phyloP scores from a whole-genome alignment of 2,888 invertebrate species.

The Agonopterix heracliana region DNA sequence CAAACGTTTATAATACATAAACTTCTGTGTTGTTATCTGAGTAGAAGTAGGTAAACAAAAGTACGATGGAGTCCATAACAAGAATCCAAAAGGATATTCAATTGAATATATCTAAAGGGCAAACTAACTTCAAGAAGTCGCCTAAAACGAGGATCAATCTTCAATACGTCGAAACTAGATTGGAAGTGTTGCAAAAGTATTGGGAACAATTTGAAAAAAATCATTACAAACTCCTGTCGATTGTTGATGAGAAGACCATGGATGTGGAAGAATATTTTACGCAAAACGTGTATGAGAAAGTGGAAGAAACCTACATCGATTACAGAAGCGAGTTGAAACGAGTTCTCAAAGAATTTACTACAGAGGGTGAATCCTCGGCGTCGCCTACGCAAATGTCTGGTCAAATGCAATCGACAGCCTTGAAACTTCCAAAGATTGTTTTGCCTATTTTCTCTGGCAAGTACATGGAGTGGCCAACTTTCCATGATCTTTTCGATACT shows the following conservation, averaged over 20 bases:
- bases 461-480: conserved; percentile 18
- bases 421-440: conserved; percentile 6
- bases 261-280: not conserved
- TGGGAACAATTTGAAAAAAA: not conserved
- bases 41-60: too few relatives aligned
- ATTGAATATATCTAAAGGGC: not conserved
- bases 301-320: not conserved
- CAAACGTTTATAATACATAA: too few relatives aligned
- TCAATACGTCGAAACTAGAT: not conserved
- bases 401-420: not conserved
- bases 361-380: not conserved
- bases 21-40: too few relatives aligned
- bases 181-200: not conserved
- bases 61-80: not conserved
- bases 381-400: not conserved
- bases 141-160: not conserved
- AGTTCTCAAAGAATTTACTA: not conserved
- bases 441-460: conserved; percentile 16
- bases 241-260: not conserved
- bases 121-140: not conserved
- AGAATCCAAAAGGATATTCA: not conserved
- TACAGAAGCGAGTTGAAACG: not conserved
- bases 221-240: not conserved
- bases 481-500: conserved; percentile 16
- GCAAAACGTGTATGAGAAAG: not conserved